Percentiles rank a stretch among this genome's conserved stretches.
Conservation (phyloP, 2,797 vertebrate species). For the Kryptopterus vitreolus region DNA sequence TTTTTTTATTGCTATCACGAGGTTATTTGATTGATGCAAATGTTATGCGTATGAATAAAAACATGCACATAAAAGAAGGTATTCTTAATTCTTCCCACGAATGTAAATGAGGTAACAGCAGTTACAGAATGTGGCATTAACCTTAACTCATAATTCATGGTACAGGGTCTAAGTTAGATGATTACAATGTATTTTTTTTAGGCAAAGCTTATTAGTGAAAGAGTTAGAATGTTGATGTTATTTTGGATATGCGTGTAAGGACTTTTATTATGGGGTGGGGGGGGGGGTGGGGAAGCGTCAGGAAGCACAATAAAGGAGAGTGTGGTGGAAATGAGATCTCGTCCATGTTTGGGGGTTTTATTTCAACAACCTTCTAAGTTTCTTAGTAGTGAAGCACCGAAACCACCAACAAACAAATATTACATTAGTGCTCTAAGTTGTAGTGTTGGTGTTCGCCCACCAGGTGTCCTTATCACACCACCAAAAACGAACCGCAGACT, state of each 20-base stretch:
- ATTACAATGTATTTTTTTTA: not conserved
- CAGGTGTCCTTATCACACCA: conserved; percentile 39
- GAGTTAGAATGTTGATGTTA: too few species aligned
- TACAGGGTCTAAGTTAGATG: not conserved
- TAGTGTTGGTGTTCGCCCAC: conserved; percentile 22
- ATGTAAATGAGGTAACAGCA: not conserved
- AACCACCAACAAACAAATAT: too few species aligned
- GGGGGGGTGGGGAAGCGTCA: too few species aligned
- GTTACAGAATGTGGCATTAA: not conserved
- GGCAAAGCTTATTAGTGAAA: not conserved
- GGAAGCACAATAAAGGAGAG: too few species aligned
- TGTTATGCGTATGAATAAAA: not conserved
- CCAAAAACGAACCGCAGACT: not conserved
- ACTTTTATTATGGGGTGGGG: too few species aligned
- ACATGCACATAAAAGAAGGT: not conserved
- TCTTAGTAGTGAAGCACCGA: too few species aligned
- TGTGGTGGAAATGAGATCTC: too few species aligned
- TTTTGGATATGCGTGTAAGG: too few species aligned
- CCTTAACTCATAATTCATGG: too few species aligned
- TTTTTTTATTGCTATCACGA: too few species aligned
- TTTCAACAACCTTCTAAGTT: too few species aligned
- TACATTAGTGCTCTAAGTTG: conserved; percentile 1
- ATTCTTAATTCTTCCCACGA: not conserved
- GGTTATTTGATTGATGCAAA: not conserved
- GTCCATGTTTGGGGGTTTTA: too few species aligned